phyloP scores from a whole-genome alignment of 2,113 vertebrate genomes.

The Athene noctua region DNA sequence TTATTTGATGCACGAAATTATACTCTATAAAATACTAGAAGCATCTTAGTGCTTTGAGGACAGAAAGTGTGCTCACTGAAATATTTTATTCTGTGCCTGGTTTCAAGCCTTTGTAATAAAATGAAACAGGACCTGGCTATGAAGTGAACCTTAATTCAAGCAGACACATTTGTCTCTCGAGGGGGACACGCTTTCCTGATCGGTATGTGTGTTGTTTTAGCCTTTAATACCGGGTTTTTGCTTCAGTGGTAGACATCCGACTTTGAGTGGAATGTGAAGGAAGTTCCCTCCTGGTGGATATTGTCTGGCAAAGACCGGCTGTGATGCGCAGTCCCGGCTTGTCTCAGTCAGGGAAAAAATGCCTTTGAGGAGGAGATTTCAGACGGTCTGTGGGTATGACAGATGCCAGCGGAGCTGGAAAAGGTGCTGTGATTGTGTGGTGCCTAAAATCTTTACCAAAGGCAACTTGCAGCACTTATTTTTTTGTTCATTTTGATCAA shows the following conservation, averaged over 20 bases:
- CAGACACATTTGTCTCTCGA: not conserved
- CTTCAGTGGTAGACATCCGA: not conserved
- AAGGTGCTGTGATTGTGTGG: not conserved
- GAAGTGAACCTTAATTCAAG: conserved; percentile 2
- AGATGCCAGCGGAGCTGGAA: not conserved
- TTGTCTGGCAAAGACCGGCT: not conserved
- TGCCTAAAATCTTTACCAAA: not conserved
- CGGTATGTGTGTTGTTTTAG: not conserved
- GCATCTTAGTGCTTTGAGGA: not conserved
- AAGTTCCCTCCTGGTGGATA: not conserved
- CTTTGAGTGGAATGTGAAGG: not conserved
- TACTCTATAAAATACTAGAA: not conserved
- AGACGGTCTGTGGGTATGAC: not conserved
- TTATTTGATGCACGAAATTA: not conserved
- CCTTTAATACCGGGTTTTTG: not conserved
- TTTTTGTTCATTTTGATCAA: not conserved
- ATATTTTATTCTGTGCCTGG: not conserved
- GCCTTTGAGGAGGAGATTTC: not conserved
- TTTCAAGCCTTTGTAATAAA: not conserved
- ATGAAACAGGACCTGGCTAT: not conserved
- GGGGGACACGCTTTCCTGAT: not conserved
- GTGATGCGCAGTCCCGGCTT: not conserved
- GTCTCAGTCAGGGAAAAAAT: not conserved
- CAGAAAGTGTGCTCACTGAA: not conserved
- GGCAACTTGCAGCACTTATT: not conserved